Evolutionary conservation across 2,797 vertebrate genomes (phyloP), one percentile per base, ranked within the genome.

Genomic region (Apogon talboti): DNA sequence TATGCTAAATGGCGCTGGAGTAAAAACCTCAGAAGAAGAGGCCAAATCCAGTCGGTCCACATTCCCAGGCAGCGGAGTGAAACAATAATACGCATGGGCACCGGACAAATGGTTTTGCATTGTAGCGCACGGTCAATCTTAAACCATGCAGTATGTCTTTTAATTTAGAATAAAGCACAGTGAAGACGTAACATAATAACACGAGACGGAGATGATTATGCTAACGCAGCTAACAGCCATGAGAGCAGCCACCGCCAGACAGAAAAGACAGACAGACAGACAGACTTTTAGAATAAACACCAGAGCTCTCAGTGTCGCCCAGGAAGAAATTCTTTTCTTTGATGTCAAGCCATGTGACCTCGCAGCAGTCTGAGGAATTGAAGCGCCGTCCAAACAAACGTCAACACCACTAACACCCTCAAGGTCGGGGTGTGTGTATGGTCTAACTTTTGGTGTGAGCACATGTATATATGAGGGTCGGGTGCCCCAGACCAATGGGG

Each of bases 381-480:
- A 89, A 76, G 76, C 65, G 35, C 44, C 46, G 37, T 85, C 85
- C 80, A 90, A 88, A 88, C 84, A 89, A 84, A 87, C 57, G 74
- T 89, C 87, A 89, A 87, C 88, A 79, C 68, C 6, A 21, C 83
- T 82, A 81, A 88, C 87, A 89, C 85, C 84, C 85, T 87, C 81
- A 90, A 88, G 89, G 89, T 83, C 79, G 4, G 1, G 10, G 46
- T 61, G 55, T 42, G 49, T 44, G 44, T 53, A 57, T 44, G 46
- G 43, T 33, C 30, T 33, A 33, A 33, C 30, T 33, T 33, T 33
- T 33, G 30, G 30, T 33, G 6, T 33, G 15, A 18, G 44, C 16
- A 18, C 16, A 46, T 46, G 16, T n/a, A n/a, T 46, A 2, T 46
- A 16, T 46, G 44, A 18, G 18, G 7, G 44, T 46, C 16, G 12